These are phyloP conservation scores for Tyto alba DNA, from an alignment of 2,113 vertebrate genomes.

Conservation along the genomic window DNA sequence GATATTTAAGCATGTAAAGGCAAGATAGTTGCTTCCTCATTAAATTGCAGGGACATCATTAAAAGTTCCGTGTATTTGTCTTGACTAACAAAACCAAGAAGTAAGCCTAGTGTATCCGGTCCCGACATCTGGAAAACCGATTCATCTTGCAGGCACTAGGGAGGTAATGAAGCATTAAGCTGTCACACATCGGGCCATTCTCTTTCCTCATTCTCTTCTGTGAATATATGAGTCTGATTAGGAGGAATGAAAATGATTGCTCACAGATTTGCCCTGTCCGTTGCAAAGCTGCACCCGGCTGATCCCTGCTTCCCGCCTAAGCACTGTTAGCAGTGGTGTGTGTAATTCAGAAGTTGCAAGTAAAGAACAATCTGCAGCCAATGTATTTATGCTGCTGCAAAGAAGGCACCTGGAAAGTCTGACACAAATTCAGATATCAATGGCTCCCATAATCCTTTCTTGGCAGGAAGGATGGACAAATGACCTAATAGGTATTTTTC, in stretches of 20 bases:
- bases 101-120: rapidly evolving
- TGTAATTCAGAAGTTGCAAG: neutral
- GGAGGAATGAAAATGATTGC: neutral
- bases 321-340: neutral
- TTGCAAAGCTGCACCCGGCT: neutral
- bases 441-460: neutral
- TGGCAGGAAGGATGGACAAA: neutral
- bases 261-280: neutral
- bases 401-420: neutral
- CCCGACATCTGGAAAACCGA: neutral
- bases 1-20: neutral
- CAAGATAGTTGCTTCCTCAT: neutral
- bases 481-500: neutral
- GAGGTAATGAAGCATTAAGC: neutral
- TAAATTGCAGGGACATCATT: neutral
- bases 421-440: neutral
- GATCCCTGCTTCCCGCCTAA: neutral
- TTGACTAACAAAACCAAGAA: neutral
- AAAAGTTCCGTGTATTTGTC: neutral
- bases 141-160: neutral
- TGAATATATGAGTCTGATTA: neutral
- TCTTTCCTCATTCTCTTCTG: neutral
- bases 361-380: neutral
- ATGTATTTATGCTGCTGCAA: neutral
- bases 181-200: neutral